Evolutionary conservation across 2,888 invertebrate species (phyloP), one percentile per base, ranked within the genome.

Genomic region (Eumerus sabulonum): DNA sequence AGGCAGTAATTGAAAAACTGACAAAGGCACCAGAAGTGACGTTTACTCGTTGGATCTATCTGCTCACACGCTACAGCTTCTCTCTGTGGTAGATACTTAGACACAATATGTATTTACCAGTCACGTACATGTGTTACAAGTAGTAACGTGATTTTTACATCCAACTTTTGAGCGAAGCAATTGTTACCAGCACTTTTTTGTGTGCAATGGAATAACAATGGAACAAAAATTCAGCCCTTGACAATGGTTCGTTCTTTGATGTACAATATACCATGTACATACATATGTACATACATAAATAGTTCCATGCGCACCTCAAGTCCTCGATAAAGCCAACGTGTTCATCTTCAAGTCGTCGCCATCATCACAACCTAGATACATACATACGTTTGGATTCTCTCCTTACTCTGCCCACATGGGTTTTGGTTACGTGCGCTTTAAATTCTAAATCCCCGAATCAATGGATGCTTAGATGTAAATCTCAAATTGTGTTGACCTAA

Each of bases 61-160:
- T 53, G 38, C 53, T 38, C n/a, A n/a, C n/a, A n/a, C n/a, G 27
- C 27, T 27, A 4, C 27, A 27, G 27, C 7, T 27, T 7, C 27
- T 4, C 27, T 27, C 27, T 4, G 27, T 27, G 27, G 27, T 7
- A 27, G 27, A 27, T 27, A 27, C 3, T 27, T 7, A 27, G 27
- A n/a, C 7, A 27, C 27, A 27, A 27, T 27, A 4, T n/a, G n/a
- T n/a, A n/a, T 40, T 54, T 54, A 40, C 40, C 40, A 2, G 40
- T 54, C 54, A 40, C 40, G 53, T 40, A 38, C 13, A 17, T 38
- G 50, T n/a, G n/a, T 54, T 38, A 54, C 40, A 54, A 38, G n/a
- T 27, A 40, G 54, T 54, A 54, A 54, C 42, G 40, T 54, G 40
- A 53, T 54, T 40, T 53, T 54, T 40, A 54, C 53, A 54, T 54